These are phyloP conservation scores for Hemiscyllium ocellatum DNA, from an alignment of 2,113 vertebrate species.

Conservation along the genomic window DNA sequence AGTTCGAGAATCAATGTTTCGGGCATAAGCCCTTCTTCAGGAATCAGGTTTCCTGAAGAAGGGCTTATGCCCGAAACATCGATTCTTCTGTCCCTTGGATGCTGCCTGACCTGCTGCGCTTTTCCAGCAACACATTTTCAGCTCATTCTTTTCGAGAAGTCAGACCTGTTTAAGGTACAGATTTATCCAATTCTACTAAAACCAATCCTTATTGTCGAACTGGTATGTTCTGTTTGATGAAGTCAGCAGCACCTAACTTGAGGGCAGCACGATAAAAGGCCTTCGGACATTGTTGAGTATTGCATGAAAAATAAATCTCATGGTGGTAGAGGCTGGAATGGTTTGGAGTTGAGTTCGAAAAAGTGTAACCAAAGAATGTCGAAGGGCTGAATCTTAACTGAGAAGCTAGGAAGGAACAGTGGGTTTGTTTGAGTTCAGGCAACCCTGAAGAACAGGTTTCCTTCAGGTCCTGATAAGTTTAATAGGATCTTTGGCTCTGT, in stretches of 20 bases:
- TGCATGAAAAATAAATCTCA: too few relatives aligned
- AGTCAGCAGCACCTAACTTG: background rate
- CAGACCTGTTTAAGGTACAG: background rate
- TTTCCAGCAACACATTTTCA: too few relatives aligned
- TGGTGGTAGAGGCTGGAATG: too few relatives aligned
- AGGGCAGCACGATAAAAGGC: background rate
- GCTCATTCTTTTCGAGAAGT: background rate
- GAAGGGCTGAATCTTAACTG: background rate
- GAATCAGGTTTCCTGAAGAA: too few relatives aligned
- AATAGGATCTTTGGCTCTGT: background rate
- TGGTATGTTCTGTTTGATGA: background rate
- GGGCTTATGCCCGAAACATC: too few relatives aligned
- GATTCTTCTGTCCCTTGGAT: too few relatives aligned
- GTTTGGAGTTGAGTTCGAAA: background rate
- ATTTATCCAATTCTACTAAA: background rate
- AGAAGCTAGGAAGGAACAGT: background rate
- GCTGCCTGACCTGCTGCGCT: too few relatives aligned
- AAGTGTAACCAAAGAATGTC: background rate
- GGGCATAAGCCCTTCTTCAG: too few relatives aligned
- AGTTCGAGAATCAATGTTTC: too few relatives aligned
- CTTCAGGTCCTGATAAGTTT: background rate
- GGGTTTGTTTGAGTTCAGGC: background rate
- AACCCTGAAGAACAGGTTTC: background rate
- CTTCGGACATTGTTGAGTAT: too few relatives aligned
- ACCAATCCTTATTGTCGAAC: background rate